Conservation (phyloP, 2,797 vertebrate species). For the Cyprinella venusta region DNA sequence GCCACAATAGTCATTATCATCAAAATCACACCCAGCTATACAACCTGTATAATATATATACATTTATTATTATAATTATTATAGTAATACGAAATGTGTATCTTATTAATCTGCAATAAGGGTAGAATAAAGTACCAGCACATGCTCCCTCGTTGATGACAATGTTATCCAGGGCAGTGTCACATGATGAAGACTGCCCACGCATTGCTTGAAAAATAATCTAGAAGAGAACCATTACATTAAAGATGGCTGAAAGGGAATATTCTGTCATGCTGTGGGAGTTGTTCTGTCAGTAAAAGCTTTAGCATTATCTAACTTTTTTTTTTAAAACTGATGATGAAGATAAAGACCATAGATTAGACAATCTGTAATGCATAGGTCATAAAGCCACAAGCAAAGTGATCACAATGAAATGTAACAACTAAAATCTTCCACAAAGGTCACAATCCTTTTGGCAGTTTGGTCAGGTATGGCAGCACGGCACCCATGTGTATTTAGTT, state of each 20-base stretch:
- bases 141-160: constrained; percentile 78
- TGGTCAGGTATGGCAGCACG: neutral
- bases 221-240: constrained; percentile 59
- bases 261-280: neutral
- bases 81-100: neutral
- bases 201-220: constrained; percentile 78
- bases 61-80: neutral
- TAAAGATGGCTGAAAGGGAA: neutral
- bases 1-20: constrained; percentile 68
- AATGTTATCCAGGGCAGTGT: constrained; percentile 82
- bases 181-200: constrained; percentile 70
- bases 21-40: constrained; percentile 78
- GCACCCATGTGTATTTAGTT: neutral
- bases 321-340: neutral
- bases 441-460: neutral
- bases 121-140: constrained; percentile 69
- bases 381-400: neutral
- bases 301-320: neutral
- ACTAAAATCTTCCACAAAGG: neutral
- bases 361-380: neutral
- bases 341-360: constrained; percentile 9
- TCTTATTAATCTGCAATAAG: neutral
- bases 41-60: constrained; percentile 67
- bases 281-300: neutral
- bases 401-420: neutral